Conservation (phyloP, 2,113 vertebrate genomes). For the Pterocles burchelli region DNA sequence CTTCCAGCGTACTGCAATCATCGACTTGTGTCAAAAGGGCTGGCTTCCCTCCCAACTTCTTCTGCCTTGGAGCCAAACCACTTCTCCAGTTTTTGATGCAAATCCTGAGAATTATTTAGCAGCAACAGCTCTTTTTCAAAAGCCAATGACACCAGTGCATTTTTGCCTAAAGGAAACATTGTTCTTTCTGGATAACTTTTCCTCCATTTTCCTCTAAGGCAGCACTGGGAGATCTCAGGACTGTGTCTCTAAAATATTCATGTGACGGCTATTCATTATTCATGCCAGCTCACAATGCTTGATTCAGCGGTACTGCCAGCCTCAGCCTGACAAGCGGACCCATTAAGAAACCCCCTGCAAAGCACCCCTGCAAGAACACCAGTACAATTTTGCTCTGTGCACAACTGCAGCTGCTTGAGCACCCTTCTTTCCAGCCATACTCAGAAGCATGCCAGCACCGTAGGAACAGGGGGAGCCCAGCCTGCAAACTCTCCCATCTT, state of each 20-base stretch:
- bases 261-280: conserved; percentile 40
- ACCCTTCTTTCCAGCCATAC: background rate
- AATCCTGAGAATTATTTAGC: conserved; percentile 15
- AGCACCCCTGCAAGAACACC: background rate
- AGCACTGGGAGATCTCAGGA: background rate
- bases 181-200: conserved; percentile 50
- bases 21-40: background rate
- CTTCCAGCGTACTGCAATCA: background rate
- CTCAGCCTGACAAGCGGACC: conserved; percentile 42
- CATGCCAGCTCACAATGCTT: background rate
- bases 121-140: background rate
- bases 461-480: background rate
- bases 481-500: background rate
- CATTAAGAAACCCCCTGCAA: background rate
- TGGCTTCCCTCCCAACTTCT: background rate
- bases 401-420: background rate
- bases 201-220: conserved; percentile 36
- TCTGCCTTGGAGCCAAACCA: conserved; percentile 27
- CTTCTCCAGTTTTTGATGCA: background rate
- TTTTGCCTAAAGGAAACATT: conserved; percentile 56
- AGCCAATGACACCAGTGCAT: background rate
- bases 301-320: conserved; percentile 20
- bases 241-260: conserved; percentile 36
- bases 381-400: conserved; percentile 19
- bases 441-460: background rate